These are phyloP conservation scores for Trachymyrmex cornetzi DNA, from an alignment of 1,140 invertebrate genomes.

Conservation along the genomic window DNA sequence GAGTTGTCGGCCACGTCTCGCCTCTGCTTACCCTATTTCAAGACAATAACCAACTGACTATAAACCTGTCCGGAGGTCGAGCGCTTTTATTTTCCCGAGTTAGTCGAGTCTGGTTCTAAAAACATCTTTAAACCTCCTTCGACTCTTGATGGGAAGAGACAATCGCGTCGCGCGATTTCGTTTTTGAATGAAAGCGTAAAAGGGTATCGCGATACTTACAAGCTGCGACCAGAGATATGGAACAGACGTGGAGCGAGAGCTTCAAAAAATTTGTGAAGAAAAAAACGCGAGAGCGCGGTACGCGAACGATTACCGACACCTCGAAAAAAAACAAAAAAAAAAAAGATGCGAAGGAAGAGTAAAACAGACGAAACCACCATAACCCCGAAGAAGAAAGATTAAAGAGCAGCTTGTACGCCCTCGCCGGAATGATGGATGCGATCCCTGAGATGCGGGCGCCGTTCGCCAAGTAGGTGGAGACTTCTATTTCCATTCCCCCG, in stretches of 20 bases:
- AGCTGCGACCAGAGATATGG: neutral
- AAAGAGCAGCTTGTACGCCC: constrained; percentile 86
- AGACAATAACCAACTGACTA: constrained; percentile 50
- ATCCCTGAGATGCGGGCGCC: constrained; percentile 79
- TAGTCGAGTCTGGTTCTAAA: constrained; percentile 21
- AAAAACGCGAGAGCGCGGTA: neutral
- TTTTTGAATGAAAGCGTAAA: neutral
- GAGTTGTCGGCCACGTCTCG: too few species aligned
- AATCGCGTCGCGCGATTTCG: neutral
- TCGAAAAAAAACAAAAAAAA: constrained; percentile 6
- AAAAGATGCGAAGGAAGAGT: constrained; percentile 47
- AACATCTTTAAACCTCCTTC: neutral
- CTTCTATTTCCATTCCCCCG: constrained; percentile 83
- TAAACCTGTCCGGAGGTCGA: constrained; percentile 37
- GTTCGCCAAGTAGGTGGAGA: constrained; percentile 84
- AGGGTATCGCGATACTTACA: neutral
- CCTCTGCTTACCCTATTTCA: constrained; percentile 17
- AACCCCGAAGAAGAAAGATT: constrained; percentile 82
- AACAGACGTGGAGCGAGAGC: neutral
- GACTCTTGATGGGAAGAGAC: neutral
- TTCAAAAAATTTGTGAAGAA: neutral
- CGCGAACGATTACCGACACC: constrained; percentile 41
- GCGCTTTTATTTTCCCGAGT: constrained; percentile 10
- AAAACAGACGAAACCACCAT: constrained; percentile 73
- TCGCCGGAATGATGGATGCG: constrained; percentile 86